Evolutionary conservation across 2,113 vertebrate species (phyloP).

Genomic region (Sceloporus tristichus): DNA sequence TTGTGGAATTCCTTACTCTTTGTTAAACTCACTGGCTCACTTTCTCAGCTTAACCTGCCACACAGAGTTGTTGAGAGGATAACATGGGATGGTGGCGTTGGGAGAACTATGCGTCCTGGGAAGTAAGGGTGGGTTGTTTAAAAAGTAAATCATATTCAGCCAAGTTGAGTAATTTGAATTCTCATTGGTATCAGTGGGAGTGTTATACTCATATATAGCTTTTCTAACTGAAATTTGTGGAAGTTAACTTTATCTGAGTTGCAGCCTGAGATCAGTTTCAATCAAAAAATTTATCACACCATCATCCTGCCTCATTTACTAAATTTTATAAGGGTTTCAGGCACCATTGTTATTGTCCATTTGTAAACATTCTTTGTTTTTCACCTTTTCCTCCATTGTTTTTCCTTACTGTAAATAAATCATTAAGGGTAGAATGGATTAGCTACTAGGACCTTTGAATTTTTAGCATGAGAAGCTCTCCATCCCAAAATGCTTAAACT

Average conservation of each 20-base stretch:
- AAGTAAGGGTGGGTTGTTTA: not conserved
- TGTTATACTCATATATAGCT: not conserved
- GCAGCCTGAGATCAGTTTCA: too few species aligned
- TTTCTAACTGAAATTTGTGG: conserved; percentile 18
- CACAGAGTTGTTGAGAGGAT: not conserved
- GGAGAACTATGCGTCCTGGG: not conserved
- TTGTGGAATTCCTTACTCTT: too few species aligned
- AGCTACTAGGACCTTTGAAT: not conserved
- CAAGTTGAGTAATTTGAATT: not conserved
- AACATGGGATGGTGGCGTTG: too few species aligned
- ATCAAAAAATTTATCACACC: too few species aligned
- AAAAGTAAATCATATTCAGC: not conserved
- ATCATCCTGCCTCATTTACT: too few species aligned
- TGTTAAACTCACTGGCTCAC: not conserved
- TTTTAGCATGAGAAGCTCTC: too few species aligned
- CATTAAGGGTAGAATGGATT: not conserved
- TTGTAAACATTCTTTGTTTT: too few species aligned
- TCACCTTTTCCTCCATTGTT: too few species aligned
- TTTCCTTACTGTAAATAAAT: too few species aligned
- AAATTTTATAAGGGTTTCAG: too few species aligned
- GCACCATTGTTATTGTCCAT: too few species aligned
- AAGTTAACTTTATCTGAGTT: not conserved
- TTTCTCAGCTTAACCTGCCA: not conserved
- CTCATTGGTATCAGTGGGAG: not conserved
- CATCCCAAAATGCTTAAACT: not conserved